Conservation (phyloP, 2,888 invertebrate genomes). For the Macrophya annulata region DNA sequence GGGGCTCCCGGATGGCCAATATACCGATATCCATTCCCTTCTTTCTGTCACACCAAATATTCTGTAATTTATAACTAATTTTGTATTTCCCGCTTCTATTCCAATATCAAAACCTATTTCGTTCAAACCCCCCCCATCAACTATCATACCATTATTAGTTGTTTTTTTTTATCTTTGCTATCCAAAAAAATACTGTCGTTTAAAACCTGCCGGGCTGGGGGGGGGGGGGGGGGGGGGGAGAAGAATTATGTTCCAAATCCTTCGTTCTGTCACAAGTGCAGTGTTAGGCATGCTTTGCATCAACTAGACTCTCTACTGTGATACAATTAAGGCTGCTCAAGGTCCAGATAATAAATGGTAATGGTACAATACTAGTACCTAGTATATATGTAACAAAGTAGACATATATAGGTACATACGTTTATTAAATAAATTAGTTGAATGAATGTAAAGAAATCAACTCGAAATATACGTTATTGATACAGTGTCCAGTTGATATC, state of each 20-base stretch:
- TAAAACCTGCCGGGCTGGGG: conserved; percentile 38
- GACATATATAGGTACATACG: background rate
- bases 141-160: background rate
- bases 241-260: conserved; percentile 22
- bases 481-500: conserved; percentile 39
- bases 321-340: conserved; percentile 49
- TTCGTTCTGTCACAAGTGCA: conserved; percentile 44
- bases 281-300: conserved; percentile 40
- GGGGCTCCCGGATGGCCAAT: conserved; percentile 68
- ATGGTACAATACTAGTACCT: conserved; percentile 25
- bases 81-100: background rate
- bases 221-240: conserved; percentile 25
- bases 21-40: conserved; percentile 30
- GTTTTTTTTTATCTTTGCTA: background rate
- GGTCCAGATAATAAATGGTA: conserved; percentile 49
- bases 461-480: conserved; percentile 23
- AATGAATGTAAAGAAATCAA: conserved; percentile 25
- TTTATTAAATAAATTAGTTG: background rate
- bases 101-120: background rate
- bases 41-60: conserved; percentile 10
- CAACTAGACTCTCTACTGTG: conserved; percentile 47
- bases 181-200: conserved; percentile 22
- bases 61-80: conserved; percentile 10
- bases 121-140: background rate
- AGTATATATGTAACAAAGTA: background rate